phyloP scores from a whole-genome alignment of 2,113 vertebrate species.

The Albula glossodonta region DNA sequence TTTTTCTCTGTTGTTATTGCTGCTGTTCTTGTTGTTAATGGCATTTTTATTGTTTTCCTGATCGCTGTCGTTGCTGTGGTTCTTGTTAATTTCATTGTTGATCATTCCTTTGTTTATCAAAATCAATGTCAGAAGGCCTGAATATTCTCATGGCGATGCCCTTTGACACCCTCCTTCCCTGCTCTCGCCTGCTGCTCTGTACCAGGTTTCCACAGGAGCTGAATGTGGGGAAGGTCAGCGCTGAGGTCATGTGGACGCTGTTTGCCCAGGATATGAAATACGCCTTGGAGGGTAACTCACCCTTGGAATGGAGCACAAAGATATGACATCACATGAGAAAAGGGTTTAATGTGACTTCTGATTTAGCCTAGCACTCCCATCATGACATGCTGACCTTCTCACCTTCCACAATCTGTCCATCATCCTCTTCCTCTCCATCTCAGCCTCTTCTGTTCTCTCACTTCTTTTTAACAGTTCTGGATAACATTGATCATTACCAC shows the following conservation, averaged over 20 bases:
- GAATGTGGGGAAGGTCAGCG: conserved; percentile 91
- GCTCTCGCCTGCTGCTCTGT: background rate
- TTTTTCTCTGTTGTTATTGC: background rate
- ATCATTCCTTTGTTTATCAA: background rate
- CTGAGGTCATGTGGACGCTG: conserved; percentile 94
- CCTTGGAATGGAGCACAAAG: background rate
- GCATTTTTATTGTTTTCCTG: background rate
- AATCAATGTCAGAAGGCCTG: too few species aligned
- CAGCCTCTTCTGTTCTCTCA: background rate
- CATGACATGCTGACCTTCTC: background rate
- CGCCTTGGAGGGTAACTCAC: conserved; percentile 84
- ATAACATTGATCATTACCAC: conserved; percentile 52
- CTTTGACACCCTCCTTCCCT: background rate
- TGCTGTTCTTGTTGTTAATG: background rate
- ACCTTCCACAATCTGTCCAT: background rate
- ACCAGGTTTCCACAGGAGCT: conserved; percentile 87
- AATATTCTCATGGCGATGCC: background rate
- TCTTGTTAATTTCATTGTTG: background rate
- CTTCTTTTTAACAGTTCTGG: conserved; percentile 56
- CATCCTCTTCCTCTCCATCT: background rate
- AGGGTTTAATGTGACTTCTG: background rate
- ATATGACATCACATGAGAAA: background rate
- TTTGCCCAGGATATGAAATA: conserved; percentile 98
- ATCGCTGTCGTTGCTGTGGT: background rate
- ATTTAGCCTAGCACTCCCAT: background rate